Percentiles rank a stretch among this genome's conserved stretches.
These are phyloP conservation scores for Ianthella basta DNA, from an alignment of 37 sponge, comb jelly and placozoan genomes.

Conservation along the genomic window DNA sequence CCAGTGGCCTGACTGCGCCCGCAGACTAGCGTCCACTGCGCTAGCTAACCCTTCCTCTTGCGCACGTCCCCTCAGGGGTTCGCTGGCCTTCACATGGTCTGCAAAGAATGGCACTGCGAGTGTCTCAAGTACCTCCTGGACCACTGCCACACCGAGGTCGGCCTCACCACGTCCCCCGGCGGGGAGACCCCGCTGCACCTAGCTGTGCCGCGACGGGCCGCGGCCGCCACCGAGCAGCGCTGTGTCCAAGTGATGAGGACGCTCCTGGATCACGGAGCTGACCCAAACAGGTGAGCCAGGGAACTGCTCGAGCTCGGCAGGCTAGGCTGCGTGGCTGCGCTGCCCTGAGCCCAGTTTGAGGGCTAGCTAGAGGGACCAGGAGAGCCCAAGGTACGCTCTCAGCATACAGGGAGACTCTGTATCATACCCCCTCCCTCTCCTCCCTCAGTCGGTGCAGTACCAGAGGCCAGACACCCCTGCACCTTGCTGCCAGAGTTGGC, in stretches of 20 bases:
- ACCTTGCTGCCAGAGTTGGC: slow-evolving; percentile 53
- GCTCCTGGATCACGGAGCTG: slow-evolving; percentile 60
- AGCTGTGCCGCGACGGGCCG: slow-evolving; percentile 1
- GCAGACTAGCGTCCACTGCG: no score
- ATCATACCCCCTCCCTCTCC: no score
- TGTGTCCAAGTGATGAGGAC: slow-evolving; percentile 51
- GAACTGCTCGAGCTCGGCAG: background rate
- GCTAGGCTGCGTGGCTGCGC: background rate
- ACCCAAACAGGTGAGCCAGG: slow-evolving; percentile 53
- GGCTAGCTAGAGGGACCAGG: no score
- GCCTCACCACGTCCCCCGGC: background rate
- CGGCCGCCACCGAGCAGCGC: background rate
- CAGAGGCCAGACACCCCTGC: slow-evolving; percentile 54
- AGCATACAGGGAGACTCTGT: no score
- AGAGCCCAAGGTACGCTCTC: no score
- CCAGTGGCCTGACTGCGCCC: no score
- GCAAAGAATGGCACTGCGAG: slow-evolving; percentile 46
- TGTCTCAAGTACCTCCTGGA: slow-evolving; percentile 66
- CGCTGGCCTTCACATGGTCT: slow-evolving; percentile 64
- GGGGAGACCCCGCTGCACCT: slow-evolving; percentile 66
- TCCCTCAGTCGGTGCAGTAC: background rate
- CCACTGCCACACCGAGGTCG: slow-evolving; percentile 46
- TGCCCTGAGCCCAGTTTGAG: no score
- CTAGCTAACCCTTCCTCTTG: no score
- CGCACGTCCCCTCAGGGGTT: slow-evolving; percentile 43